phyloP scores from a whole-genome alignment of 2,797 vertebrate species.

The Staurois parvus region DNA sequence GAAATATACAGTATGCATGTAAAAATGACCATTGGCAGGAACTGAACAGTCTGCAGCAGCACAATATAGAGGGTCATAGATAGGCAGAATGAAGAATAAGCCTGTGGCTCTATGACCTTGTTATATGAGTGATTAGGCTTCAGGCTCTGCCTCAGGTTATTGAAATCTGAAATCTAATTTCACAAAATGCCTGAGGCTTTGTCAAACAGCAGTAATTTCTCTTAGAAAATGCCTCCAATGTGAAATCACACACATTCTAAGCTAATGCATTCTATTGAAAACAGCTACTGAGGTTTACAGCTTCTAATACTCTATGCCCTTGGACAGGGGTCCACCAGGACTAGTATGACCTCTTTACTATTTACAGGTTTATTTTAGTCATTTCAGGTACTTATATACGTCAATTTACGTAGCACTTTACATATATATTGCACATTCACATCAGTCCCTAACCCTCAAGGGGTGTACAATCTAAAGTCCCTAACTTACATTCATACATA shows the following conservation, averaged over 20 bases:
- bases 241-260: slow-evolving; percentile 14
- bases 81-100: slow-evolving; percentile 21
- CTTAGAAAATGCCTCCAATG: slow-evolving; percentile 11
- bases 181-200: slow-evolving; percentile 42
- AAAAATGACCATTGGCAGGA: slow-evolving; percentile 18
- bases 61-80: slow-evolving; percentile 12
- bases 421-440: no score
- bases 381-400: no score
- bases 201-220: slow-evolving; percentile 34
- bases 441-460: no score
- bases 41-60: background rate
- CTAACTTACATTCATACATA: no score
- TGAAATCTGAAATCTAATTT: slow-evolving; percentile 47
- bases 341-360: background rate
- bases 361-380: no score
- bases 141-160: slow-evolving; percentile 37
- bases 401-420: no score
- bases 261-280: background rate
- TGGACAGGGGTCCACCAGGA: background rate
- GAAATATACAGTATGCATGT: background rate
- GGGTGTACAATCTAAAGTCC: no score
- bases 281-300: background rate
- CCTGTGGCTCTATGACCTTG: background rate
- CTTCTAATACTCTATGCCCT: no score
- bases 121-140: slow-evolving; percentile 31